Conservation (phyloP, 2,888 invertebrate genomes). For the Eupeodes luniger region DNA sequence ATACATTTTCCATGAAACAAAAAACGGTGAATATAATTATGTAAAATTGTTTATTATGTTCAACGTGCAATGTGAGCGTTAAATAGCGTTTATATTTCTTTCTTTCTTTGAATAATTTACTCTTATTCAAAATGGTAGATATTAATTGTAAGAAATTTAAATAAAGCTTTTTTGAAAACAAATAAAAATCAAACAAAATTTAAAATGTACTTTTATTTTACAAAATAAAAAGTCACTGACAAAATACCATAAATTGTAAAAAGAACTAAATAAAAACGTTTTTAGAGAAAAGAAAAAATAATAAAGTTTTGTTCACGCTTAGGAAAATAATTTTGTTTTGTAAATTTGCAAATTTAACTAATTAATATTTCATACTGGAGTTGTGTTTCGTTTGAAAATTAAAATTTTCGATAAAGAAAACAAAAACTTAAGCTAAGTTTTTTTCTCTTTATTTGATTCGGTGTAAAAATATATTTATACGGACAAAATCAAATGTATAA, state of each 20-base stretch:
- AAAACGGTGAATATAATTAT: conserved; percentile 37
- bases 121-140: conserved; percentile 51
- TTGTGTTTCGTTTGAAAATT: conserved; percentile 62
- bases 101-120: conserved; percentile 43
- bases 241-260: conserved; percentile 28
- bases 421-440: conserved; percentile 26
- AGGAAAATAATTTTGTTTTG: conserved; percentile 36
- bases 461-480: conserved; percentile 43
- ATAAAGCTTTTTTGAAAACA: conserved; percentile 25
- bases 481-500: conserved; percentile 35
- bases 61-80: conserved; percentile 13
- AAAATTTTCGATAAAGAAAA: not conserved
- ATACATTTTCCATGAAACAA: conserved; percentile 63
- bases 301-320: conserved; percentile 40
- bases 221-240: not conserved
- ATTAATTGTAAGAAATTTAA: conserved; percentile 39
- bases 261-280: conserved; percentile 19
- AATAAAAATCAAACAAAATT: conserved; percentile 40
- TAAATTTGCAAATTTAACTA: conserved; percentile 32
- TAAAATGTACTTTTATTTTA: conserved; percentile 46
- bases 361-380: conserved; percentile 42
- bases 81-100: not conserved
- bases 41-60: conserved; percentile 45
- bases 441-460: conserved; percentile 13
- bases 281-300: not conserved